Base-by-base conservation (phyloP, 1,140 invertebrate genomes). In the Subanguina moxae region DNA sequence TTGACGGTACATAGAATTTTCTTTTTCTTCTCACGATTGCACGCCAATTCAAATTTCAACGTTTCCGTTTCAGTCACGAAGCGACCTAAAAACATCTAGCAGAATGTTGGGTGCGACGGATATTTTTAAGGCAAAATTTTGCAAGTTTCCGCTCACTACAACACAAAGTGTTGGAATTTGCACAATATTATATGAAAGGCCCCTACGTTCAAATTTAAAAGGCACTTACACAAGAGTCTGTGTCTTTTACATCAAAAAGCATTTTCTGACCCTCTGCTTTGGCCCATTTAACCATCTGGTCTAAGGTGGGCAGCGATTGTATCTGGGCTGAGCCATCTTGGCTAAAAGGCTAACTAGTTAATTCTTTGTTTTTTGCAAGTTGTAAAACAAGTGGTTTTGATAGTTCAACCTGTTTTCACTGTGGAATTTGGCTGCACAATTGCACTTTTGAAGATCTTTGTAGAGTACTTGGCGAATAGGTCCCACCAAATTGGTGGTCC, bases 401-500 rank as follows among this genome's bases (percentile, higher is more conserved):
- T 11, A 25, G 28, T n/a, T 23, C 21, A 19, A 70, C 43, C 28
- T 61, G 28, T 61, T 21, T 13, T 52, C 19, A 11, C 23, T 28
- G 1, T 43, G 64, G 61, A 78, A 81, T 56, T 75, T 75, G 15
- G 74, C 65, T 21, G 72, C 52, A 63, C 67, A 73, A 58, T 79
- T 75, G 25, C 57, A 66, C 63, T 89, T 81, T 64, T 85, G 76
- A 11, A 90, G 83, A 70, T 88, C 85, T 21, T 86, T 84, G 86
- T 88, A 89, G 13, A 87, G 88, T 80, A 87, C 86, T 0, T 87
- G 83, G 25, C 78, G 82, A 1, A 91, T 82, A 30, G 84, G 76
- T 43, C 87, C 85, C 57, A 76, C 81, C 65, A 83, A 82, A 71
- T 87, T 86, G n/a, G 88, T 87, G 62, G 90, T 85, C 78, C 90